Evolutionary conservation across 2,797 vertebrate genomes (phyloP).

Genomic region (Hapalemur alaotrensis): DNA sequence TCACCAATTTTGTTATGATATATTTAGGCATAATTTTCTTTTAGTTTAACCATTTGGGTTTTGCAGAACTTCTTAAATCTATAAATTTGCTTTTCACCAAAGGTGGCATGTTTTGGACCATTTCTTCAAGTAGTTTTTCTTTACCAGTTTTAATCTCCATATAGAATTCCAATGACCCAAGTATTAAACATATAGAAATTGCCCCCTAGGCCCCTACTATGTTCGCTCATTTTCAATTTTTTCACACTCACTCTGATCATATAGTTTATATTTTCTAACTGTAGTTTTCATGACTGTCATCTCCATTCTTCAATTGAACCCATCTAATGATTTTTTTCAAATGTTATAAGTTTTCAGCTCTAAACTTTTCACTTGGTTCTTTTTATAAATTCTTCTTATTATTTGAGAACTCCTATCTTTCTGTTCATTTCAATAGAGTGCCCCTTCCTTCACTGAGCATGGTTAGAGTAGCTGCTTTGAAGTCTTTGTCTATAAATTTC

Average conservation of each 20-base stretch:
- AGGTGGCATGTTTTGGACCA: neutral
- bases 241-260: neutral
- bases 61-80: neutral
- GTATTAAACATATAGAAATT: neutral
- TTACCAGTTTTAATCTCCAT: neutral
- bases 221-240: neutral
- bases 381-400: neutral
- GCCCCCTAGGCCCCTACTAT: neutral
- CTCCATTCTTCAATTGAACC: neutral
- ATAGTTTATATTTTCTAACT: neutral
- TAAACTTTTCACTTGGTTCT: neutral
- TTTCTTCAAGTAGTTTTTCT: conserved; percentile 21
- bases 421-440: neutral
- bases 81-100: neutral
- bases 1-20: neutral
- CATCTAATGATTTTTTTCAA: neutral
- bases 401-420: neutral
- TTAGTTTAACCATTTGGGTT: neutral
- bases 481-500: neutral
- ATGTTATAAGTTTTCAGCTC: neutral
- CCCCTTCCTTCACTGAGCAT: neutral
- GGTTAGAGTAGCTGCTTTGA: neutral
- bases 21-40: neutral
- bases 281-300: neutral
- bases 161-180: neutral